A percentile compares a stretch with the other conserved stretches of the same genome.
phyloP scores from a whole-genome alignment of 1,140 invertebrate genomes.

The Papilio machaon region DNA sequence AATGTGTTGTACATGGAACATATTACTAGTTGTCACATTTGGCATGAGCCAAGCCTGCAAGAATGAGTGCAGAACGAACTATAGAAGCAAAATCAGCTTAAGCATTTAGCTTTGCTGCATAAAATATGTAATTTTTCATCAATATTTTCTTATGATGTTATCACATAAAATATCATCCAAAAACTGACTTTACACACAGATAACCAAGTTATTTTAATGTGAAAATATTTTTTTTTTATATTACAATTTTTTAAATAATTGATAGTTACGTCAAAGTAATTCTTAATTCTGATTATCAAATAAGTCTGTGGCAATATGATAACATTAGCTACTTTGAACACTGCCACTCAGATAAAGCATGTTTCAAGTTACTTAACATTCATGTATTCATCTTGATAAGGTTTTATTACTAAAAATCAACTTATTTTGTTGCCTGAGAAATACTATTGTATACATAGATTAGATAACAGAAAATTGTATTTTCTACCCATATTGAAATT shows the following conservation, averaged over 20 bases:
- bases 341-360: constrained; percentile 40
- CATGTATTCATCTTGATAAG: constrained; percentile 31
- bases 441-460: neutral
- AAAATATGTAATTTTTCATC: no score
- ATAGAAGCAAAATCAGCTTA: no score
- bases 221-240: neutral
- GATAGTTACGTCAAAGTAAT: constrained; percentile 7
- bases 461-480: constrained; percentile 7
- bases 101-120: no score
- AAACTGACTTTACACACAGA: no score
- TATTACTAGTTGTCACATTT: no score
- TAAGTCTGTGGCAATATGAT: constrained; percentile 35
- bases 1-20: no score
- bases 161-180: no score
- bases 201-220: no score
- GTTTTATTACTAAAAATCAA: constrained; percentile 17
- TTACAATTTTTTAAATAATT: constrained; percentile 19
- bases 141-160: no score
- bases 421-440: neutral
- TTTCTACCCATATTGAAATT: neutral
- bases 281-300: constrained; percentile 5
- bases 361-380: constrained; percentile 35
- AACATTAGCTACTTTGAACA: constrained; percentile 18
- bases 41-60: no score
- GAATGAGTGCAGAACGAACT: no score